Percentiles rank a stretch among this genome's conserved stretches.
Evolutionary conservation across 53 echinoderm and acorn worm species (phyloP).

Genomic region (Arbacia lixula): DNA sequence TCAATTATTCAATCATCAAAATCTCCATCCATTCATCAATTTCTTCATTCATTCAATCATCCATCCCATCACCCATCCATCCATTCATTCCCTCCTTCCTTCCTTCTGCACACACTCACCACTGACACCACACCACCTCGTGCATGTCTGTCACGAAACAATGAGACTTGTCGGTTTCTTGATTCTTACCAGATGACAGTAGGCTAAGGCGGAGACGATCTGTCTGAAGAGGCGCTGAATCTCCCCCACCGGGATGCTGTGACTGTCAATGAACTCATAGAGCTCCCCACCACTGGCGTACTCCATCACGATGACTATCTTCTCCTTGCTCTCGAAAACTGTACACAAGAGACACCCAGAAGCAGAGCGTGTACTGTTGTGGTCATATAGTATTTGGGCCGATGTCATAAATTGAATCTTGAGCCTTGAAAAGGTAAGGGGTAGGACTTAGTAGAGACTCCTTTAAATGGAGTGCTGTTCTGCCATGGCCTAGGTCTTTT

Average conservation of each 20-base stretch:
- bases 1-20: too few relatives aligned
- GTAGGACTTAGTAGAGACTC: too few relatives aligned
- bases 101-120: background rate
- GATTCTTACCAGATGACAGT: slow-evolving; percentile 90
- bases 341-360: too few relatives aligned
- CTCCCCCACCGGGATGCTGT: slow-evolving; percentile 66
- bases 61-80: too few relatives aligned
- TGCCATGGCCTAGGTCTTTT: too few relatives aligned
- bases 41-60: too few relatives aligned
- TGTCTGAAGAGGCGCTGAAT: slow-evolving; percentile 84
- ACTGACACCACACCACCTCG: background rate
- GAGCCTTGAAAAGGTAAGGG: too few relatives aligned
- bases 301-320: slow-evolving; percentile 98
- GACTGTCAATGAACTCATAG: slow-evolving; percentile 91
- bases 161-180: background rate
- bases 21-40: too few relatives aligned
- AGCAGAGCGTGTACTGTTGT: too few relatives aligned
- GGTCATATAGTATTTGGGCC: too few relatives aligned
- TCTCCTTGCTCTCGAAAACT: slow-evolving; percentile 98
- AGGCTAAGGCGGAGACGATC: slow-evolving; percentile 84
- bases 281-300: slow-evolving; percentile 96
- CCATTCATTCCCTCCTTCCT: background rate
- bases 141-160: background rate
- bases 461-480: too few relatives aligned
- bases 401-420: too few relatives aligned